Evolutionary conservation across 2,888 invertebrate genomes (phyloP), one percentile per base, ranked within the genome.

Genomic region (Stenodera caucasica): DNA sequence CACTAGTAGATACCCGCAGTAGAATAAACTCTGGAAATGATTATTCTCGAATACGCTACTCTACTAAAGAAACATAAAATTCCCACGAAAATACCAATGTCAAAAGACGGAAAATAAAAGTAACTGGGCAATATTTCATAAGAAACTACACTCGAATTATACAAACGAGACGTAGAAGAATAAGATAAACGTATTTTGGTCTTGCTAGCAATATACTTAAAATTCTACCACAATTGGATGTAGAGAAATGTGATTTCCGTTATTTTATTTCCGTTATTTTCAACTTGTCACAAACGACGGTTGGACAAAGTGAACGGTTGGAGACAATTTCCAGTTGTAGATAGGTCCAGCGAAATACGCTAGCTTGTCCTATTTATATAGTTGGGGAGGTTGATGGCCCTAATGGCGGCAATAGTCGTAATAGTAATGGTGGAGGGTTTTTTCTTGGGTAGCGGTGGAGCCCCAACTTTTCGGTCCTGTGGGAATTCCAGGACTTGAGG

Each of bases 401-500:
- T 51, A 54, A 51, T 45, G 51, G 45, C 52, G 37, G 59, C 56
- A 56, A 53, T 55, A 58, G 58, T 58, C 26, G 57, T 29, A 58
- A 56, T 40, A 21, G 62, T 55, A 33, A 57, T 55, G 21, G 54
- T 11, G 8, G 30, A 14, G 51, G n/a, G 45, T 26, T 26, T 26
- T 26, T 26, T 26, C 5, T 26, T 26, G 21, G 40, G 12, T 18
- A 18, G 18, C n/a, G n/a, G n/a, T n/a, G 1, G 15, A 15, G 7
- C 1, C 40, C 11, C 4, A 9, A 15, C 37, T 12, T 18, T 40
- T 9, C n/a, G 11, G 53, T 57, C 67, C 69, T 64, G 63, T 26
- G 69, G 68, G 70, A 72, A 51, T 53, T 52, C 63, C 62, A 54
- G 56, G 60, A 59, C 64, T 67, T 69, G 68, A 70, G 70, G 72